Conservation (phyloP, 2,113 vertebrate genomes). For the Corythaeola cristata region DNA sequence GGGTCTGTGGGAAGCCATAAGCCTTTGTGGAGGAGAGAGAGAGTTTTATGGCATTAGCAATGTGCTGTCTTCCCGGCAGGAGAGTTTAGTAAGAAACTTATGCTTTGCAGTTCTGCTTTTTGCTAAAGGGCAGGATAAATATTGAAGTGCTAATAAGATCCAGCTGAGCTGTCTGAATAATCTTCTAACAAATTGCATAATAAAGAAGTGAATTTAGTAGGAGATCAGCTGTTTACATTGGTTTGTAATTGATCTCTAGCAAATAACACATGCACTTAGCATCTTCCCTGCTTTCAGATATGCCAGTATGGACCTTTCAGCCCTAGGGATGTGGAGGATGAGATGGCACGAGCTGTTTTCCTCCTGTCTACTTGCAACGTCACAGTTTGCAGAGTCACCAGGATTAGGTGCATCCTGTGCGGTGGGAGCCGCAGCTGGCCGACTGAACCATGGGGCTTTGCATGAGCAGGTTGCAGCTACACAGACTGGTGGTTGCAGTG, state of each 20-base stretch:
- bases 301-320: background rate
- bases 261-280: background rate
- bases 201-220: background rate
- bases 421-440: background rate
- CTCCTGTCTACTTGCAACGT: background rate
- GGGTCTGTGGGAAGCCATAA: background rate
- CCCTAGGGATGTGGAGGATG: background rate
- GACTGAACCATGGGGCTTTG: background rate
- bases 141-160: background rate
- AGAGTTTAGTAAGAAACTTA: background rate
- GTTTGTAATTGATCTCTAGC: background rate
- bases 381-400: background rate
- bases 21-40: background rate
- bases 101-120: background rate
- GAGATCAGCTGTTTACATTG: background rate
- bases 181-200: background rate
- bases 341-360: background rate
- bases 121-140: background rate
- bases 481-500: fast-evolving
- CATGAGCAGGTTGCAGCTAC: background rate
- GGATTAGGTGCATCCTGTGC: background rate
- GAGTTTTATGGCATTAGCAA: background rate
- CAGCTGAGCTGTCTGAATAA: background rate
- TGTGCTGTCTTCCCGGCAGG: background rate
- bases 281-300: background rate